A percentile compares a stretch with the other conserved stretches of the same genome.
phyloP scores from a whole-genome alignment of 2,888 invertebrate species.

The Boloria euphrosyne region DNA sequence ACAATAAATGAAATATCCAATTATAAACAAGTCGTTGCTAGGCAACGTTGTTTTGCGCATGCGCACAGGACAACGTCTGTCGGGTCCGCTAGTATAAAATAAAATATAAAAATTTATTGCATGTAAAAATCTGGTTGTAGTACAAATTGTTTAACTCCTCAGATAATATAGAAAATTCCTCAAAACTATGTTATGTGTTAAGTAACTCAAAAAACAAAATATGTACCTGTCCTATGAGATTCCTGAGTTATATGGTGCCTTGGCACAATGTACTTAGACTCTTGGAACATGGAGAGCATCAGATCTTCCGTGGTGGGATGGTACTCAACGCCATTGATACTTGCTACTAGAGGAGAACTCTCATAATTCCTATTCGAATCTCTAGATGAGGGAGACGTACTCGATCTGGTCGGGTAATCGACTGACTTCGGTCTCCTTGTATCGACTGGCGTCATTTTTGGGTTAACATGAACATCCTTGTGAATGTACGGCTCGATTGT shows the following conservation, averaged over 20 bases:
- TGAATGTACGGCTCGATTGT: conserved; percentile 73
- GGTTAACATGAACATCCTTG: conserved; percentile 79
- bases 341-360: conserved; percentile 73
- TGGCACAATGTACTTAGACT: conserved; percentile 72
- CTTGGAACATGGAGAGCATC: conserved; percentile 77
- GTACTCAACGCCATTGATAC: conserved; percentile 75
- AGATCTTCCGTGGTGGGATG: conserved; percentile 75
- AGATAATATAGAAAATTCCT: too few relatives aligned
- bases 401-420: conserved; percentile 58
- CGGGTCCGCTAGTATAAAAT: too few relatives aligned
- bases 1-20: too few relatives aligned
- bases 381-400: conserved; percentile 46
- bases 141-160: too few relatives aligned
- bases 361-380: conserved; percentile 68
- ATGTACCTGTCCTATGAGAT: conserved; percentile 71
- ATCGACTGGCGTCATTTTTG: conserved; percentile 80
- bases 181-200: neutral
- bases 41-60: too few relatives aligned
- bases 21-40: too few relatives aligned
- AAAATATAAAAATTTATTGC: too few relatives aligned
- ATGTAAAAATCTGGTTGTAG: too few relatives aligned
- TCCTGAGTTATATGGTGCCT: conserved; percentile 68
- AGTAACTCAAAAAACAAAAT: conserved; percentile 19
- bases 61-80: too few relatives aligned
- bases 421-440: conserved; percentile 69